Evolutionary conservation across 2,113 vertebrate genomes (phyloP).

Genomic region (Echinops telfairi): DNA sequence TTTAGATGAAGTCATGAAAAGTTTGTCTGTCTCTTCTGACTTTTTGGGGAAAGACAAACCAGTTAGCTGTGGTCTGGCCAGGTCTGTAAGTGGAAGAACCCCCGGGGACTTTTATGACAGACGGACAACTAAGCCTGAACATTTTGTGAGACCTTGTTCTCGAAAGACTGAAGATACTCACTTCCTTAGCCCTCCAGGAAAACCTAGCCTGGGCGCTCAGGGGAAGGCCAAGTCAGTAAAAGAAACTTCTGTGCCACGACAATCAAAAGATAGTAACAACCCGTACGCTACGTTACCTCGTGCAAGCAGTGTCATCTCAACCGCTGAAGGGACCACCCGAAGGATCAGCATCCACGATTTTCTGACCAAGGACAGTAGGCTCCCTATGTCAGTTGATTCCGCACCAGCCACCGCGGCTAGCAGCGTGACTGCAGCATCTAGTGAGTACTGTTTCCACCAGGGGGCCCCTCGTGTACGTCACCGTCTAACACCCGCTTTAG

Average conservation of each 20-base stretch:
- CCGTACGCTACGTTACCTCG: conserved; percentile 94
- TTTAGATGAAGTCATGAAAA: conserved; percentile 93
- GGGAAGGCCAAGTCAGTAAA: conserved; percentile 90
- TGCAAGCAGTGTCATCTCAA: conserved; percentile 98
- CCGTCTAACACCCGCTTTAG: conserved; percentile 77
- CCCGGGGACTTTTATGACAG: conserved; percentile 86
- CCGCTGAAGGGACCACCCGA: conserved; percentile 95
- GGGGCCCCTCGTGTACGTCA: conserved; percentile 80
- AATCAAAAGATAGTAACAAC: conserved; percentile 89
- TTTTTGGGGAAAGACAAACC: conserved; percentile 89
- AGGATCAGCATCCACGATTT: conserved; percentile 99
- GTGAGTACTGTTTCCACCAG: conserved; percentile 94
- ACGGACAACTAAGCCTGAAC: conserved; percentile 85
- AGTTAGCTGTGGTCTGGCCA: conserved; percentile 89
- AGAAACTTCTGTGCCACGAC: conserved; percentile 86
- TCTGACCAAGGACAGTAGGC: conserved; percentile 95
- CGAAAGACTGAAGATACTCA: conserved; percentile 92
- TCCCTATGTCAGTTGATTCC: conserved; percentile 92
- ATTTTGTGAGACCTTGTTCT: conserved; percentile 85
- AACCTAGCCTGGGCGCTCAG: conserved; percentile 87
- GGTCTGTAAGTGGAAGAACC: conserved; percentile 92
- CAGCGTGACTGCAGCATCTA: conserved; percentile 88
- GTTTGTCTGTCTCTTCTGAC: conserved; percentile 91
- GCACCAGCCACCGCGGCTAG: conserved; percentile 87
- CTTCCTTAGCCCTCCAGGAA: conserved; percentile 88